Evolutionary conservation across 2,797 vertebrate genomes (phyloP), one percentile per base, ranked within the genome.

Genomic region (Notolepis coatsorum): DNA sequence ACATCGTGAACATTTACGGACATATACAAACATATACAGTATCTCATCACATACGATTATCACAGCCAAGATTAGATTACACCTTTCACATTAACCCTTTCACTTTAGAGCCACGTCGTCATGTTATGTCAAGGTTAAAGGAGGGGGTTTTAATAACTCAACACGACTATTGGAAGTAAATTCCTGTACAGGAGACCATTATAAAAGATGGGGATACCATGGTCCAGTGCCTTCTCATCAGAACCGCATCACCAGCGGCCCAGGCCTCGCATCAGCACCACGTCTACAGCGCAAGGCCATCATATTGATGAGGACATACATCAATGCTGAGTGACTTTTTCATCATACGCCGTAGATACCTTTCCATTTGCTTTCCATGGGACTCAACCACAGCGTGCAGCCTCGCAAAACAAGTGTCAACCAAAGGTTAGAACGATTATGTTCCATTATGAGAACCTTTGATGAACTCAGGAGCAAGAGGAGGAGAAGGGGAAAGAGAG

Each of bases 351-450:
- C n/a, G n/a, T n/a, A n/a, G n/a, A n/a, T n/a, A n/a, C n/a, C n/a
- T n/a, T n/a, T n/a, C n/a, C 5, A 41, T 46, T 57, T 17, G 48
- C 17, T 48, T 15, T 67, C 21, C 21, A 0, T 18, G 10, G 30
- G 5, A 45, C 38, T 48, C 71, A 63, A 72, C 25, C 28, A 24
- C 31, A 33, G 46, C 47, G 71, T 58, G 33, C 18, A 17, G 35
- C n/a, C 27, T 61, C 69, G 84, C 67, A 69, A 79, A 66, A 60
- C 12, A 7, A 61, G 68, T 81, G 82, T 83, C 80, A 73, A 56
- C 61, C 68, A 21, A 69, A 79, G 88, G 84, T 86, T 89, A 84
- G 68, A 58, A 55, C 54, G 65, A 52, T 61, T 71, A 59, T 73
- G 79, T 85, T 41, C 21, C 5, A 7, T 28, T 67, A 53, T 43